These are phyloP conservation scores for Athrips mouffetella DNA, from an alignment of 2,888 invertebrate species.

Conservation along the genomic window DNA sequence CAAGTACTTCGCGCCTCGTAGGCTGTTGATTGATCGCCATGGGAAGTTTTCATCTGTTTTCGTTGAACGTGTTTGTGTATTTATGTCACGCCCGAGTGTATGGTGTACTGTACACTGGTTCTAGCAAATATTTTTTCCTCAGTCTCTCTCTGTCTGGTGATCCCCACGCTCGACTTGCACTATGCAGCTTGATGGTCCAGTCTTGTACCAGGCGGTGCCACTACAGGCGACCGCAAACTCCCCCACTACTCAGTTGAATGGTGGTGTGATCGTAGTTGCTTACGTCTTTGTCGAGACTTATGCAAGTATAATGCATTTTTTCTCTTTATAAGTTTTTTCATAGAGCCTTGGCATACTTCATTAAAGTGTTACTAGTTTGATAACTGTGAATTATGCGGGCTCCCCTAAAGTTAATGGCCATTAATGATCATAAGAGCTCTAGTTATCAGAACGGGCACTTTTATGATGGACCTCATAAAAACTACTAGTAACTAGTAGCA, in stretches of 20 bases:
- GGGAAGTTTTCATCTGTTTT: slow-evolving; percentile 29
- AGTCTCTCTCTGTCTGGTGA: slow-evolving; percentile 47
- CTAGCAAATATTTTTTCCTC: slow-evolving; percentile 41
- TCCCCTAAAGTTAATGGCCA: slow-evolving; percentile 20
- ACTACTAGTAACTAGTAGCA: slow-evolving; percentile 21
- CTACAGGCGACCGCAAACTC: not conserved
- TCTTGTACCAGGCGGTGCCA: slow-evolving; percentile 11
- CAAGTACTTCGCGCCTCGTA: slow-evolving; percentile 29
- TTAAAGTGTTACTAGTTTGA: slow-evolving; percentile 3
- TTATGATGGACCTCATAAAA: slow-evolving; percentile 31
- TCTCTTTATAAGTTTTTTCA: no score
- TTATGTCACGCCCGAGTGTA: slow-evolving; percentile 27
- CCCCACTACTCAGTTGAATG: not conserved
- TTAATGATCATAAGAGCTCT: slow-evolving; percentile 30
- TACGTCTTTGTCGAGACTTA: no score
- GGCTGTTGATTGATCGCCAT: slow-evolving; percentile 37
- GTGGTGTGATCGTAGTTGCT: not conserved
- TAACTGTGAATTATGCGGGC: slow-evolving; percentile 23
- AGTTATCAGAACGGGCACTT: slow-evolving; percentile 25
- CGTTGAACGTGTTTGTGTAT: slow-evolving; percentile 27
- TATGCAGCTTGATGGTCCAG: slow-evolving; percentile 21
- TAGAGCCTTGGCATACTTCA: no score
- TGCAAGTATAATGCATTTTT: no score
- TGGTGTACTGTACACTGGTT: slow-evolving; percentile 16
- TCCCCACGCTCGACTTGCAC: slow-evolving; percentile 26